phyloP scores from a whole-genome alignment of 1,140 invertebrate genomes.

The Rhyacophila brunnea region DNA sequence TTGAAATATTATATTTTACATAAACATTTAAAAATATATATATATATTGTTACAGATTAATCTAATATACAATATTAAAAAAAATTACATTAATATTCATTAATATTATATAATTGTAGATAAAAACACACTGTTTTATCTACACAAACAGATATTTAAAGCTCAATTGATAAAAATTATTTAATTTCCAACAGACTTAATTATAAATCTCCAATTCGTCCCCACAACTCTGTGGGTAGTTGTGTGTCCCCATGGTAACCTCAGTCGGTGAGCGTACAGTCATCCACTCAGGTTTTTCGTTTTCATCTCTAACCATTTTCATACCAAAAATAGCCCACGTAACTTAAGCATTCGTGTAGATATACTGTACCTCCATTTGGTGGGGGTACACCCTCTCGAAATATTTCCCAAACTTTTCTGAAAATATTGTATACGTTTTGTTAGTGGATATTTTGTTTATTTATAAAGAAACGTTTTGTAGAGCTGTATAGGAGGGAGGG shows the following conservation, averaged over 20 bases:
- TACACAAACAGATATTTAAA: too few species aligned
- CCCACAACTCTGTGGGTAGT: slow-evolving; percentile 29
- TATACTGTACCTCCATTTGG: neutral
- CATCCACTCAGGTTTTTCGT: neutral
- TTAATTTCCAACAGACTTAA: slow-evolving; percentile 3
- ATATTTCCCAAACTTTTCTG: neutral
- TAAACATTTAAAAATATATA: too few species aligned
- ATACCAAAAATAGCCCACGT: too few species aligned
- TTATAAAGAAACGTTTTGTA: slow-evolving; percentile 7
- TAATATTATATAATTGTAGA: too few species aligned
- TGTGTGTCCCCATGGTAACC: slow-evolving; percentile 33
- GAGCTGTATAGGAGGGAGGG: slow-evolving; percentile 11
- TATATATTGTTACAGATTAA: too few species aligned
- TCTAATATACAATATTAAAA: too few species aligned
- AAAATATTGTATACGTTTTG: too few species aligned
- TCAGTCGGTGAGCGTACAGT: slow-evolving; percentile 28
- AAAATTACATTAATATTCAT: too few species aligned
- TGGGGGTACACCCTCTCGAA: neutral
- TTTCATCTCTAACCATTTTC: neutral
- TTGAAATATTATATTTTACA: too few species aligned
- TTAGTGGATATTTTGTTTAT: too few species aligned
- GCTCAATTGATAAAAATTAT: slow-evolving; percentile 3
- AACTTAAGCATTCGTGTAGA: neutral
- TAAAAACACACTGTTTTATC: too few species aligned
- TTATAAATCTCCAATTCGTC: slow-evolving; percentile 16